phyloP scores from a whole-genome alignment of 2,797 vertebrate species.

The Chrysocyon brachyurus region DNA sequence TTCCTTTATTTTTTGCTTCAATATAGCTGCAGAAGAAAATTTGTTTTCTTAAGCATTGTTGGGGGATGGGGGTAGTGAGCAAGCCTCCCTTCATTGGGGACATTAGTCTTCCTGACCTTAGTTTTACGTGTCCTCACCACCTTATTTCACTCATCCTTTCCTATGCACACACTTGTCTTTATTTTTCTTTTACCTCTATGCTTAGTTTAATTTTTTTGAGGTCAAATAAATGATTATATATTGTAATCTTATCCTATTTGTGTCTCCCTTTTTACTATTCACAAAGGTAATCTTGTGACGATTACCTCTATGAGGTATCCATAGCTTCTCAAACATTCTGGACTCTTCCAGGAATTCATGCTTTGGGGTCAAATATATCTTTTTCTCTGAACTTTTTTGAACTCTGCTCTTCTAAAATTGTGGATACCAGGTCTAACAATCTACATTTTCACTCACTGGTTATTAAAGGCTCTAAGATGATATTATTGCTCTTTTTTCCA shows the following conservation, averaged over 20 bases:
- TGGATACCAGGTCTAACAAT: not conserved
- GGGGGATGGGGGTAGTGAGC: too few species aligned
- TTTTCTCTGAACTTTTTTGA: not conserved
- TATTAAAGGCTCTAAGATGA: not conserved
- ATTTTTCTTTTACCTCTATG: not conserved
- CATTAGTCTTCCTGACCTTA: not conserved
- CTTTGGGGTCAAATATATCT: not conserved
- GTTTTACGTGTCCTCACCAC: not conserved
- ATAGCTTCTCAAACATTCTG: not conserved
- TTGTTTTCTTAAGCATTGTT: constrained; percentile 3
- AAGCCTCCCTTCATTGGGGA: not conserved
- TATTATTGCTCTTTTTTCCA: not conserved
- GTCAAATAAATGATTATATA: not conserved
- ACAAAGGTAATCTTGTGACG: not conserved
- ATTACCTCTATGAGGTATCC: not conserved
- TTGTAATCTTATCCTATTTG: not conserved
- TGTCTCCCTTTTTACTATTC: not conserved
- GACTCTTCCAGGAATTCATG: not conserved
- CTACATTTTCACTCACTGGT: not conserved
- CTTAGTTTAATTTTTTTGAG: not conserved
- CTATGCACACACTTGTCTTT: not conserved
- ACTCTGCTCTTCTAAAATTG: not conserved
- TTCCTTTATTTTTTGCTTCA: constrained; percentile 7
- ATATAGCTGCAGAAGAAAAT: not conserved
- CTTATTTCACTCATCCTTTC: not conserved